phyloP scores from a whole-genome alignment of 2,888 invertebrate genomes.

The Eupeodes latifasciatus region DNA sequence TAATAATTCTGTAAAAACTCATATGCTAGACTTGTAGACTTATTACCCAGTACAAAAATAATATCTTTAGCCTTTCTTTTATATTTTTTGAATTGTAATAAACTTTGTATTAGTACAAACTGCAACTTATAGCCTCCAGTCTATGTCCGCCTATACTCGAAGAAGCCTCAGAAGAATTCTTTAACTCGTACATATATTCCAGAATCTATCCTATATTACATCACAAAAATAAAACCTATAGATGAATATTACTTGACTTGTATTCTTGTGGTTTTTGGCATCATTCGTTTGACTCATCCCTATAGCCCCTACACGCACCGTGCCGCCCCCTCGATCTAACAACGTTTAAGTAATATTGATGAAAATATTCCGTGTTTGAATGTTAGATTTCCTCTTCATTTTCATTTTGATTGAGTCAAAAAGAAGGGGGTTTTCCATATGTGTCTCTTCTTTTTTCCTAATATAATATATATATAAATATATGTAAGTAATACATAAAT shows the following conservation, averaged over 20 bases:
- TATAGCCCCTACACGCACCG: too few species aligned
- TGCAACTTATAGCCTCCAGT: too few species aligned
- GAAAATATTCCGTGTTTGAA: conserved; percentile 71
- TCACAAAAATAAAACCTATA: not conserved
- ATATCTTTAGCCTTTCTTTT: too few species aligned
- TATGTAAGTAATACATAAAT: not conserved
- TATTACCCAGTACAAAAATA: too few species aligned
- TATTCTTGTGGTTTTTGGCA: conserved; percentile 41
- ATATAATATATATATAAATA: not conserved
- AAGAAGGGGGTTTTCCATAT: not conserved
- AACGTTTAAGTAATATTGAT: conserved; percentile 68
- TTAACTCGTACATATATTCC: not conserved
- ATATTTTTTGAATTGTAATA: too few species aligned
- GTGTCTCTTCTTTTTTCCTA: not conserved
- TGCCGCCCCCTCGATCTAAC: not conserved
- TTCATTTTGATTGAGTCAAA: conserved; percentile 3
- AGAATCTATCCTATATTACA: conserved; percentile 5
- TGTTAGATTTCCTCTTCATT: conserved; percentile 53
- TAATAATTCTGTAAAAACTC: too few species aligned
- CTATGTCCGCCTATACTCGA: too few species aligned
- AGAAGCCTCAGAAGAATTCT: conserved; percentile 6
- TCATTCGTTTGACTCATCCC: conserved; percentile 37
- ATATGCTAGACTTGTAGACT: too few species aligned
- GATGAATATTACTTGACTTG: too few species aligned
- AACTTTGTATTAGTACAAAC: too few species aligned